These are phyloP conservation scores for Tholera decimalis DNA, from an alignment of 2,888 invertebrate genomes.

Conservation along the genomic window DNA sequence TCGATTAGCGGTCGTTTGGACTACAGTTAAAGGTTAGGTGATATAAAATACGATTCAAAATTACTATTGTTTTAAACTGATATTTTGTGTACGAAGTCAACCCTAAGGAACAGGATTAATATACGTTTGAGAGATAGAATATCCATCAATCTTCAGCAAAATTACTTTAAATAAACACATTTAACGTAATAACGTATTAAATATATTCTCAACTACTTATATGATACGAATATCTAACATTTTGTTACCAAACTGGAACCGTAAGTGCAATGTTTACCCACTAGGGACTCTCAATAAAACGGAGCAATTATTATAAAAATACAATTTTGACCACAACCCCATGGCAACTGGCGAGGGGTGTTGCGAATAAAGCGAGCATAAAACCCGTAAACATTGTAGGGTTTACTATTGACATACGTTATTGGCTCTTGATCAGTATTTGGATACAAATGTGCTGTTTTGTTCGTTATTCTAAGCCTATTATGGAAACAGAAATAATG, in stretches of 20 bases:
- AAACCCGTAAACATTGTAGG: slow-evolving; percentile 78
- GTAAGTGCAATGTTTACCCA: slow-evolving; percentile 87
- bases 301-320: slow-evolving; percentile 90
- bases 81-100: background rate
- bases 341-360: slow-evolving; percentile 80
- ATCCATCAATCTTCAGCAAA: background rate
- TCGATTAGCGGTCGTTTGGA: slow-evolving; percentile 6
- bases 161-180: background rate
- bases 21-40: background rate
- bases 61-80: background rate
- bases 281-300: slow-evolving; percentile 84
- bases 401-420: slow-evolving; percentile 76
- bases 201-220: slow-evolving; percentile 80
- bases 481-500: background rate
- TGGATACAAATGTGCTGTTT: slow-evolving; percentile 59
- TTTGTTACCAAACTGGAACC: slow-evolving; percentile 75
- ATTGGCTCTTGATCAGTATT: slow-evolving; percentile 69
- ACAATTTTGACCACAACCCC: slow-evolving; percentile 90
- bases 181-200: background rate
- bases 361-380: slow-evolving; percentile 87
- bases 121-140: background rate
- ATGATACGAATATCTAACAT: slow-evolving; percentile 70
- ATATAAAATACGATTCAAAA: background rate
- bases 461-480: slow-evolving; percentile 40
- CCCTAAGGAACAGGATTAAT: background rate